Evolutionary conservation across 2,888 invertebrate genomes (phyloP).

Genomic region (Nymphalis urticae): DNA sequence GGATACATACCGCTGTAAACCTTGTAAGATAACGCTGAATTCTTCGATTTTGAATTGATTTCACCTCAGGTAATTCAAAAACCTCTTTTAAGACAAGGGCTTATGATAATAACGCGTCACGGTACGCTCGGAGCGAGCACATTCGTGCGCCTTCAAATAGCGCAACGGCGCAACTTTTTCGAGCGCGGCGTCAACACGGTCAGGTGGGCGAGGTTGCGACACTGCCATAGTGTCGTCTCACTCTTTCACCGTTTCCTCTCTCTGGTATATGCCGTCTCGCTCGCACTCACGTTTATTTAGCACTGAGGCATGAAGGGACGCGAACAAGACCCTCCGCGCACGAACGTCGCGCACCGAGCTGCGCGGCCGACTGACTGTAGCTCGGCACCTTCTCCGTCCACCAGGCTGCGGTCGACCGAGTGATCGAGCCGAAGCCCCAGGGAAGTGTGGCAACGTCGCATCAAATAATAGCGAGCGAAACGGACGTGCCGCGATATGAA

Average conservation of each 20-base stretch:
- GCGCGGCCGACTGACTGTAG: conserved; percentile 79
- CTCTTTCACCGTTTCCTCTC: conserved; percentile 48
- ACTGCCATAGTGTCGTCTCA: conserved; percentile 71
- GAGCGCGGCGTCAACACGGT: conserved; percentile 81
- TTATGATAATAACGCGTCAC: conserved; percentile 73
- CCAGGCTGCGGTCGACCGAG: conserved; percentile 51
- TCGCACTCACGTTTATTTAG: conserved; percentile 57
- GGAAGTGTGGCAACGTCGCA: conserved; percentile 74
- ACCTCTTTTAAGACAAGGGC: conserved; percentile 58
- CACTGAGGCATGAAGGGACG: conserved; percentile 55
- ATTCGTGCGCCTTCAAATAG: conserved; percentile 81
- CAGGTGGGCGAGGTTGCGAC: conserved; percentile 82
- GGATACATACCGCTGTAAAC: conserved; percentile 61
- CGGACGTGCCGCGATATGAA: conserved; percentile 71
- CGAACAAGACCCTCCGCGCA: conserved; percentile 68
- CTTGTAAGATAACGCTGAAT: conserved; percentile 36
- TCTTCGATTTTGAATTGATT: conserved; percentile 50
- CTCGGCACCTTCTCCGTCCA: conserved; percentile 47
- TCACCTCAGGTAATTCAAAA: conserved; percentile 55
- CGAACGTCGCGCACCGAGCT: conserved; percentile 80
- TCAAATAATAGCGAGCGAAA: conserved; percentile 68
- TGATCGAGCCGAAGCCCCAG: conserved; percentile 56
- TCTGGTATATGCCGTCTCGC: conserved; percentile 56
- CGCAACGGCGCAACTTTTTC: conserved; percentile 82
- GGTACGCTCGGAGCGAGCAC: conserved; percentile 68